These are phyloP conservation scores for Tetranychus urticae DNA, from an alignment of 1,140 invertebrate species.

Conservation along the genomic window DNA sequence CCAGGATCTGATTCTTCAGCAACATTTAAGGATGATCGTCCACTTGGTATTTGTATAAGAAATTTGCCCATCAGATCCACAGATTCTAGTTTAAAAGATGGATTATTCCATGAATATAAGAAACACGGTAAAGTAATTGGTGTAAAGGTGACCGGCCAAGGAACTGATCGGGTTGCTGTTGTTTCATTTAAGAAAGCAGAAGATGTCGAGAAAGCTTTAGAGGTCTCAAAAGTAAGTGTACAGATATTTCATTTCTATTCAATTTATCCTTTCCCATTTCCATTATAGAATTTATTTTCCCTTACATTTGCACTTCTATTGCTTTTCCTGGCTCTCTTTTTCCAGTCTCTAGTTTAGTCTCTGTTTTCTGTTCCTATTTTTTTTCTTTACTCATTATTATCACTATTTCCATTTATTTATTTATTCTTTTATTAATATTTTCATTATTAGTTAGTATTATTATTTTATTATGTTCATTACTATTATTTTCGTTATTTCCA, in stretches of 20 bases:
- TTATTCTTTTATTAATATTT: too few species aligned
- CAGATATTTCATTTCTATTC: neutral
- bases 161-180: constrained; percentile 54
- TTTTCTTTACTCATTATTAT: too few species aligned
- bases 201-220: constrained; percentile 79
- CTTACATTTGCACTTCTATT: too few species aligned
- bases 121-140: constrained; percentile 91
- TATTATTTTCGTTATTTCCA: too few species aligned
- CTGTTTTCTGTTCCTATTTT: too few species aligned
- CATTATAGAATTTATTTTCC: neutral
- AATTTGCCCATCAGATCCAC: constrained; percentile 64
- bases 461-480: too few species aligned
- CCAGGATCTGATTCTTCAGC: constrained; percentile 2
- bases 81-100: constrained; percentile 83
- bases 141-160: constrained; percentile 64
- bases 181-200: constrained; percentile 88
- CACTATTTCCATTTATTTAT: too few species aligned
- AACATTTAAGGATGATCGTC: constrained; percentile 33
- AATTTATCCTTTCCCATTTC: neutral
- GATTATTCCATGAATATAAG: constrained; percentile 92
- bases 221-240: constrained; percentile 45
- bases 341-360: too few species aligned
- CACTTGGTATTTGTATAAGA: constrained; percentile 68
- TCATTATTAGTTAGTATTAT: too few species aligned
- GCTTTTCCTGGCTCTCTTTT: too few species aligned